Evolutionary conservation across 1,140 invertebrate genomes (phyloP), one percentile per base, ranked within the genome.

Genomic region (Drosophila serrata): DNA sequence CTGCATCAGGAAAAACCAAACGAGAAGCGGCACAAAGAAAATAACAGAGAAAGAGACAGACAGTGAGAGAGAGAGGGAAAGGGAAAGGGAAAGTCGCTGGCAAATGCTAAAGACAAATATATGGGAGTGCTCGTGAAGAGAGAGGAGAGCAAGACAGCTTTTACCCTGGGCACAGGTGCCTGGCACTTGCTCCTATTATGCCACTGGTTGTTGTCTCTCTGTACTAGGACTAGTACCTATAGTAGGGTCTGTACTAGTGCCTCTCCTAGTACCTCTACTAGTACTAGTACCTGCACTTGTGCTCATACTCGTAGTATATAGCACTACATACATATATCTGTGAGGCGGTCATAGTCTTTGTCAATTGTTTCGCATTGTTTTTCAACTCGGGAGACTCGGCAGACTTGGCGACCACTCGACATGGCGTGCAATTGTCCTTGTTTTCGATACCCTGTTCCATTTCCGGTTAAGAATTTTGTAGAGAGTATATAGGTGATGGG

Each of bases 341-440:
- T 22, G 24, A 12, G 33, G 37, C 15, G 45, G 27, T 7, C 9
- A 35, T n/a, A 40, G n/a, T 59, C 65, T 56, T 79, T 58, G 75
- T 79, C 80, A 86, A 85, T 86, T 81, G 82, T 86, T 85, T 78
- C 64, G 48, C 67, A 65, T 88, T 87, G 72, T 82, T 88, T 86
- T 84, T 48, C 67, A 49, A 79, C 69, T 78, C 79, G 69, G 43
- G 39, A 58, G 78, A 86, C 82, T 82, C 48, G 63, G 67, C 78
- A 58, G 78, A 86, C 82, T 82, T 45, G 63, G 67, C 78, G 63
- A 78, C 82, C 82, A 82, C 84, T 86, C 62, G 59, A 82, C 72
- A 75, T 49, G 56, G 53, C 57, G 60, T 19, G 69, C 81, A 81
- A 81, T 85, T 85, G 82, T 85, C 81, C 82, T 86, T 85, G 82